These are phyloP conservation scores for Diplolepis rosae DNA, from an alignment of 2,888 invertebrate genomes.

Conservation along the genomic window DNA sequence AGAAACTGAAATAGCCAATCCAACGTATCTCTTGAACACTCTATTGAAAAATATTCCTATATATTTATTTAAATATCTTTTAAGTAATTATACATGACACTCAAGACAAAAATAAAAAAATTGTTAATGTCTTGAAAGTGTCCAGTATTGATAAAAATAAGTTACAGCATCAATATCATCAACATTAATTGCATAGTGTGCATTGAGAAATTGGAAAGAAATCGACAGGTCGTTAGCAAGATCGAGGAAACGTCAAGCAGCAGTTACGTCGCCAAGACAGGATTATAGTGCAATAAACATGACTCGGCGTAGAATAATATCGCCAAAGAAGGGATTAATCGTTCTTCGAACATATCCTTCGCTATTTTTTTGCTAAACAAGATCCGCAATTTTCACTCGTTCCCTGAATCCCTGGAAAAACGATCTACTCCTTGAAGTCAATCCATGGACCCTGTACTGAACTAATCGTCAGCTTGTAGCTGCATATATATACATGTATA, in stretches of 20 bases:
- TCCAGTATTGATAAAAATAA: neutral
- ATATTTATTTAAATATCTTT: no score
- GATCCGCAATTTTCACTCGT: conserved; percentile 24
- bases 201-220: conserved; percentile 30
- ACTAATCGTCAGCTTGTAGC: conserved; percentile 61
- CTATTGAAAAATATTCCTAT: neutral
- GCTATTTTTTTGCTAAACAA: neutral
- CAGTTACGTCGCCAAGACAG: conserved; percentile 17
- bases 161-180: neutral
- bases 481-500: no score
- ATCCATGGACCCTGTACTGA: conserved; percentile 39
- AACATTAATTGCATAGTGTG: conserved; percentile 7
- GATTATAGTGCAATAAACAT: conserved; percentile 30
- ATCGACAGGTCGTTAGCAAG: conserved; percentile 24
- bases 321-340: conserved; percentile 29
- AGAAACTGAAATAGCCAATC: no score
- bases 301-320: conserved; percentile 23
- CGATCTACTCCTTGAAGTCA: conserved; percentile 40
- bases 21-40: neutral
- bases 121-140: neutral
- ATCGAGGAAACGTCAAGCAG: conserved; percentile 28
- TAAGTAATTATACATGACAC: no score
- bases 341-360: conserved; percentile 21
- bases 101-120: no score
- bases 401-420: conserved; percentile 39